Conservation (phyloP, 2,113 vertebrate species). For the Dasypus novemcinctus region DNA sequence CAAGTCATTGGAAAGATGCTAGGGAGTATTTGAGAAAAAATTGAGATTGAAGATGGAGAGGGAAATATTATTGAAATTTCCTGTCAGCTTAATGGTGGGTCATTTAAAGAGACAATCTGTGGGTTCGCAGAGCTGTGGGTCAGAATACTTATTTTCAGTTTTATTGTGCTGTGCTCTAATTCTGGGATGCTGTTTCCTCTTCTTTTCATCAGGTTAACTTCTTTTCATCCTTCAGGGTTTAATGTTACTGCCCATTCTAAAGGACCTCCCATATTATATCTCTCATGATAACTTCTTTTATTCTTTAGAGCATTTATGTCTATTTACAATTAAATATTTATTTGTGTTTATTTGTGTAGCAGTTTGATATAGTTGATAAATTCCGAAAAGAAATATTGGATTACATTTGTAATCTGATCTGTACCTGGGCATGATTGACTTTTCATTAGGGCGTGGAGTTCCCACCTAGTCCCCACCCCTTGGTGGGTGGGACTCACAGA, state of each 20-base stretch:
- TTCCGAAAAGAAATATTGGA: too few relatives aligned
- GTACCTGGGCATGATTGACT: too few relatives aligned
- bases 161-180: background rate
- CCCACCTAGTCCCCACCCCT: too few relatives aligned
- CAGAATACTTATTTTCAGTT: background rate
- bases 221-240: background rate
- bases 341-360: background rate
- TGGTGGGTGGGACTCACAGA: too few relatives aligned
- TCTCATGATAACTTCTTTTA: background rate
- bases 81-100: background rate
- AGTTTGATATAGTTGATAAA: too few relatives aligned
- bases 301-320: background rate
- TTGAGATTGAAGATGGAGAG: background rate
- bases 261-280: background rate
- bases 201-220: background rate
- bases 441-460: too few relatives aligned
- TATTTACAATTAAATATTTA: background rate
- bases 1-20: background rate
- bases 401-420: too few relatives aligned
- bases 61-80: background rate
- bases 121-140: background rate
- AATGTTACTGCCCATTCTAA: background rate
- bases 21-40: background rate
- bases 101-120: background rate
- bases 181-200: background rate